These are phyloP conservation scores for Enteromius paludinosus DNA, from an alignment of 2,797 vertebrate species.

Conservation along the genomic window DNA sequence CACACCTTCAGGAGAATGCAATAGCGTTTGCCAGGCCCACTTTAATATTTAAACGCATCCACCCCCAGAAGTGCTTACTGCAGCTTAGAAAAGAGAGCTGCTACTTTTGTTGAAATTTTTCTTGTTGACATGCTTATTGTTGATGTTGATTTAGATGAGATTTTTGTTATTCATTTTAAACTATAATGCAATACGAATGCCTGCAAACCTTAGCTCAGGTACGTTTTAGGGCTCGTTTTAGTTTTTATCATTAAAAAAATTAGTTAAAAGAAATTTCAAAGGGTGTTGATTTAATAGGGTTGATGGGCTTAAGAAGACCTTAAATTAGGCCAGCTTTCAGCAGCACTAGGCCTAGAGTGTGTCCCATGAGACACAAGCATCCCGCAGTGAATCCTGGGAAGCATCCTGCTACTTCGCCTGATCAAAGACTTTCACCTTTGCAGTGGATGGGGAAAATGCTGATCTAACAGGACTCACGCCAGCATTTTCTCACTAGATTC, in stretches of 20 bases:
- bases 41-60: slow-evolving; percentile 51
- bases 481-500: neutral
- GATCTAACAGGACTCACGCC: slow-evolving; percentile 51
- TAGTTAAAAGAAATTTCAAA: neutral
- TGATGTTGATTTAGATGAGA: neutral
- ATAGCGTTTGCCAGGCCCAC: slow-evolving; percentile 25
- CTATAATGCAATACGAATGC: neutral
- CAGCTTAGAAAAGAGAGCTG: slow-evolving; percentile 6
- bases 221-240: neutral
- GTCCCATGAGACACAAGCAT: slow-evolving; percentile 60
- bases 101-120: slow-evolving; percentile 13
- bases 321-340: slow-evolving; percentile 57
- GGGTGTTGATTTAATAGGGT: slow-evolving; percentile 2
- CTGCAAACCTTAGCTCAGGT: neutral
- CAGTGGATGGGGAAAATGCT: slow-evolving; percentile 53
- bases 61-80: slow-evolving; percentile 32
- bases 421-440: slow-evolving; percentile 58
- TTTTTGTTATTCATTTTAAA: neutral
- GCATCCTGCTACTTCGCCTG: slow-evolving; percentile 46
- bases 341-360: slow-evolving; percentile 47
- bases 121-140: neutral
- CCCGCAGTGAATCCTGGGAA: slow-evolving; percentile 51
- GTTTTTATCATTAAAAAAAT: neutral
- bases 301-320: slow-evolving; percentile 25
- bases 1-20: slow-evolving; percentile 47